phyloP scores from a whole-genome alignment of 2,113 vertebrate species.

The Corvus cornix region DNA sequence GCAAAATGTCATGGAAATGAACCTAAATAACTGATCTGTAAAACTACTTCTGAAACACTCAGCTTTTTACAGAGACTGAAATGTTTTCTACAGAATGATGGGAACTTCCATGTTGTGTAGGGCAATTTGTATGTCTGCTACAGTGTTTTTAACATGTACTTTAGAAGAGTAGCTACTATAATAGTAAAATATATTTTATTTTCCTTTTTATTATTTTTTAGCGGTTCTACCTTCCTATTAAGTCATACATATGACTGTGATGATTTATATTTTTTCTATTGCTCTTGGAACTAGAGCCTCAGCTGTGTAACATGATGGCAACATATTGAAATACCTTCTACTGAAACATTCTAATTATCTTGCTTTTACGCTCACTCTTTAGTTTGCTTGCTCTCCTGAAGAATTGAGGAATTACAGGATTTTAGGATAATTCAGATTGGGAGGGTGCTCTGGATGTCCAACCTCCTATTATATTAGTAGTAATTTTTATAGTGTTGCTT shows the following conservation, averaged over 20 bases:
- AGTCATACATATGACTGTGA: neutral
- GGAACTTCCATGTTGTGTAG: neutral
- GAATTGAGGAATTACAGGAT: neutral
- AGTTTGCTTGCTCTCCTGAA: neutral
- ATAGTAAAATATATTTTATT: neutral
- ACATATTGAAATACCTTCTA: neutral
- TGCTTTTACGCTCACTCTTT: neutral
- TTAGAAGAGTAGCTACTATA: neutral
- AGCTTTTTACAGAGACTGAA: neutral
- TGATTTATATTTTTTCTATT: neutral
- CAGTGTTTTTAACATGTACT: neutral
- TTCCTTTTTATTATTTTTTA: neutral
- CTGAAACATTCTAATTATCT: neutral
- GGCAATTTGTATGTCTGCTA: neutral
- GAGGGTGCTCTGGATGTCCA: neutral
- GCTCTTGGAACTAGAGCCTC: neutral
- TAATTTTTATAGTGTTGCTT: neutral
- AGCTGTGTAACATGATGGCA: neutral
- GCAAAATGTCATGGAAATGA: neutral
- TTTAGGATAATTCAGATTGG: neutral
- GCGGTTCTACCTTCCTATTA: neutral
- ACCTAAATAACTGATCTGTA: neutral
- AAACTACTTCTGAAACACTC: neutral
- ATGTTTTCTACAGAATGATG: neutral
- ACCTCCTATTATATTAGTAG: neutral